These are phyloP conservation scores for Zonitis immaculata DNA, from an alignment of 2,888 invertebrate species.

Conservation along the genomic window DNA sequence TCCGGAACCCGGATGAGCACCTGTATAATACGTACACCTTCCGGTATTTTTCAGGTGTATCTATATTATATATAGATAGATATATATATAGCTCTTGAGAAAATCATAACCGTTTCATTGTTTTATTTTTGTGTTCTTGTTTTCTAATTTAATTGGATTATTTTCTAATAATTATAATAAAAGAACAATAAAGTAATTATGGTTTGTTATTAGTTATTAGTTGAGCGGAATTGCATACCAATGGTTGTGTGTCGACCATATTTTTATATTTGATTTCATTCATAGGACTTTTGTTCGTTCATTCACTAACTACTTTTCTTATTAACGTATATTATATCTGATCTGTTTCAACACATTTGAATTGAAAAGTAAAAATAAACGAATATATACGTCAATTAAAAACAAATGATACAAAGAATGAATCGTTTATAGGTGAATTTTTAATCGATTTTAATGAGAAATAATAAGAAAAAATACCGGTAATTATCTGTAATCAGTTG, in stretches of 20 bases:
- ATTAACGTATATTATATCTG: no score
- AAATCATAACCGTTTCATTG: slow-evolving; percentile 19
- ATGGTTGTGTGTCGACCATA: slow-evolving; percentile 27
- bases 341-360: slow-evolving; percentile 1
- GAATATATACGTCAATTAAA: neutral
- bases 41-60: slow-evolving; percentile 37
- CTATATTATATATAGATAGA: no score
- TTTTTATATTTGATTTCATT: slow-evolving; percentile 30
- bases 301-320: slow-evolving; percentile 29
- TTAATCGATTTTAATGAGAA: neutral
- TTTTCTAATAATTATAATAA: no score
- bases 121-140: neutral
- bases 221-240: slow-evolving; percentile 34
- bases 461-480: neutral
- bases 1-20: slow-evolving; percentile 41
- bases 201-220: no score
- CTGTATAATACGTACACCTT: slow-evolving; percentile 42
- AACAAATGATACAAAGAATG: no score
- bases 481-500: neutral
- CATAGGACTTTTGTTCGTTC: slow-evolving; percentile 30
- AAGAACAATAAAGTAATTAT: no score
- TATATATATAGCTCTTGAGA: no score
- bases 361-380: neutral
- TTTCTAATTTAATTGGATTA: neutral
- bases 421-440: no score